These are phyloP conservation scores for Galerucella calmariensis DNA, from an alignment of 2,888 invertebrate species.

Conservation along the genomic window DNA sequence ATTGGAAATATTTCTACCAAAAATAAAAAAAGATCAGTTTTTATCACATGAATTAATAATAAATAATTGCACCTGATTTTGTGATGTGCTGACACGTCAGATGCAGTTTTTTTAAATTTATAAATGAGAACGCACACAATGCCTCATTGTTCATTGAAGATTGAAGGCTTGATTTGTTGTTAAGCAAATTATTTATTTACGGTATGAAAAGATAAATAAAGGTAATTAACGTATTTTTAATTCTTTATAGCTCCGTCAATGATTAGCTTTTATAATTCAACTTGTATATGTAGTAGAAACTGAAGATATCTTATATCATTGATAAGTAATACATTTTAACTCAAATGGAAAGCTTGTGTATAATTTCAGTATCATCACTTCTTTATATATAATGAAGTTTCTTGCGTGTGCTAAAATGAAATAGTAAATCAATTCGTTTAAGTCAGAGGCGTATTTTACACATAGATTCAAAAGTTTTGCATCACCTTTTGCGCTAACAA, in stretches of 20 bases:
- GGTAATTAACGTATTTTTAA: not conserved
- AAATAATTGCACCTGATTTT: not conserved
- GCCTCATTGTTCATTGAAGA: not conserved
- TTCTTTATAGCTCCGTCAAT: not conserved
- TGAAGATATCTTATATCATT: not conserved
- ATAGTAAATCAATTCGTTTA: constrained; percentile 3
- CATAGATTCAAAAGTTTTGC: constrained; percentile 1
- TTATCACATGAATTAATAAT: too few relatives aligned
- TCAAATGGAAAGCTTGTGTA: constrained; percentile 27
- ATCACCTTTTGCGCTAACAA: too few relatives aligned
- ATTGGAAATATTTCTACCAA: not conserved
- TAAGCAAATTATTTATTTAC: not conserved
- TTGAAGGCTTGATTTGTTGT: not conserved
- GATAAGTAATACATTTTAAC: constrained; percentile 5
- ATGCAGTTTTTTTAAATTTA: not conserved
- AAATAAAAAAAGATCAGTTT: too few relatives aligned
- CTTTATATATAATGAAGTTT: constrained; percentile 32
- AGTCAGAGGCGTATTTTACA: constrained; percentile 10
- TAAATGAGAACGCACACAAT: not conserved
- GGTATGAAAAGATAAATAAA: not conserved
- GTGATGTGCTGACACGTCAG: not conserved
- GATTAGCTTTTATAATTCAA: not conserved
- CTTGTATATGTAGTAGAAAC: not conserved
- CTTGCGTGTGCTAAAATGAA: constrained; percentile 30
- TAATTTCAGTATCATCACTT: constrained; percentile 37